Evolutionary conservation across 1,140 invertebrate genomes (phyloP), one percentile per base, ranked within the genome.

Genomic region (Drosophila equinoxialis): DNA sequence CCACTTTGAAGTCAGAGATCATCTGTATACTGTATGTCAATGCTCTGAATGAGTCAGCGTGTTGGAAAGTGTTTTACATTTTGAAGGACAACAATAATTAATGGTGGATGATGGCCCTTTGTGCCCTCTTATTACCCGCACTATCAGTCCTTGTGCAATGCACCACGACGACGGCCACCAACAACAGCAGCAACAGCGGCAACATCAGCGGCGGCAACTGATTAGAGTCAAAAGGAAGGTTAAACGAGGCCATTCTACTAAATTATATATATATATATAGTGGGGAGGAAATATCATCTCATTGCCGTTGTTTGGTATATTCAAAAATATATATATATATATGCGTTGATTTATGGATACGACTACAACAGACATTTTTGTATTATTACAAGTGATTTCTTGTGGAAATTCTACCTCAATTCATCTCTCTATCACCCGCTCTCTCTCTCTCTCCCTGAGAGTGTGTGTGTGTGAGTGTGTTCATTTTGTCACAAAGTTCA

Each of bases 261-360:
- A 3, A 37, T 11, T 10, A 8, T 37, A 37, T 11, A 17, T 1
- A 17, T 1, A 17, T 17, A 37, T 37, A 37, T 8, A 37, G 8
- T 8, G 8, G 8, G 33, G 33, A 35, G 35, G 35, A 10, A 37
- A 37, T 11, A 37, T 10, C 7, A 37, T 37, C 30, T 30, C 45
- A 58, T 45, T 59, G 42, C n/a, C 66, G 71, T 65, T 71, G 58
- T 59, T 71, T 58, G 73, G 13, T 2, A 17, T 37, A 33, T 57
- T 51, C 35, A 63, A 13, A 62, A 35, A 17, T 17, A 17, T 17
- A 17, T 17, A 17, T 1, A 17, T 17, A 17, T 1, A 33, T 17
- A 33, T 68, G 72, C 72, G 68, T 71, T 78, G 76, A 78, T 78
- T 78, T 78, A 78, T 78, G 72, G 64, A 67, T 74, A 74, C 63